Base-by-base conservation (phyloP, 1,140 invertebrate species). In the Phocides pigmalion region DNA sequence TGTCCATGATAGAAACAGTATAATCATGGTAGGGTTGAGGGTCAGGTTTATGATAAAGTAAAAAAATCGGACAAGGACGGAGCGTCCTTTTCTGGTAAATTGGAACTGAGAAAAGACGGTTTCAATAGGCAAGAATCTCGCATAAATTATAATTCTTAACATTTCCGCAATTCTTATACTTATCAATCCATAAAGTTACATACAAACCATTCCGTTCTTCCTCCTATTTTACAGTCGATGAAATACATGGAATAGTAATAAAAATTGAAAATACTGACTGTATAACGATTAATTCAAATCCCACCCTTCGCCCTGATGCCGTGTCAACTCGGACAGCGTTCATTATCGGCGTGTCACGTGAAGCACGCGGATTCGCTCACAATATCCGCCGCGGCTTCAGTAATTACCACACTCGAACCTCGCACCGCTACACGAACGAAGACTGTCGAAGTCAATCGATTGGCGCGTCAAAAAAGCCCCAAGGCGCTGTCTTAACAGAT, bases 361-460 rank as follows among this genome's bases (percentile, higher is more conserved):
- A 46, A 56, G 62, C 59, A 82, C 69, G 65, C 59, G 63, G 69
- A 63, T 72, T 74, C 77, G 56, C 12, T 59, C 16, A 20, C 77
- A 84, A 83, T 79, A 84, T 76, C 76, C 79, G 74, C 59, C 66
- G 66, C 64, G 63, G 66, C 50, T 46, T 20, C 22, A 65, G 76
- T 86, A 85, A 89, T 89, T 84, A 87, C 69, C 70, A 39, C 66
- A 70, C 66, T 71, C 64, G 74, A 79, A 73, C 75, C 77, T 78
- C 69, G 64, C 67, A 56, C 69, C 67, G 77, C 76, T 83, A 81
- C 81, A 70, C 62, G 65, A 70, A 61, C 67, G 74, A 77, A 79
- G 70, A 77, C 79, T 85, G 83, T 85, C 83, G 76, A 82, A 87
- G 70, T 81, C 82, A 87, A 89, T 89, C 83, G 82, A 86, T 87